Evolutionary conservation across 2,888 invertebrate genomes (phyloP).

Genomic region (Alloplasta piceator): DNA sequence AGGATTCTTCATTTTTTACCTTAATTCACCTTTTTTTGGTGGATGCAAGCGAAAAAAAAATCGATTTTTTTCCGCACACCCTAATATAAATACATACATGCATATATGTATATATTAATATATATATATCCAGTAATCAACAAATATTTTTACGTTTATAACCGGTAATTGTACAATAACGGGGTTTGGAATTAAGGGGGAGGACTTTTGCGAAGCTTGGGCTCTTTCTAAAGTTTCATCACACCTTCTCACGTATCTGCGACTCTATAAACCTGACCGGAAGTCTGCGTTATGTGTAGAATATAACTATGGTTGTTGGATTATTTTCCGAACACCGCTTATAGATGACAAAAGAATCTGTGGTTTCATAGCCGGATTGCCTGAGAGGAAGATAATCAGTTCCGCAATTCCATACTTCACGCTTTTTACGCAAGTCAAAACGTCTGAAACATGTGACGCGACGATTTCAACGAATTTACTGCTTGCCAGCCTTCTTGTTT

Average conservation of each 20-base stretch:
- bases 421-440: conserved; percentile 48
- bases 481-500: conserved; percentile 81
- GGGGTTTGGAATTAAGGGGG: conserved; percentile 14
- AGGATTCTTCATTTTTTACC: too few species aligned
- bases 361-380: conserved; percentile 51
- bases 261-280: conserved; percentile 58
- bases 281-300: conserved; percentile 56
- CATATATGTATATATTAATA: too few species aligned
- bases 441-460: conserved; percentile 44
- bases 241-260: conserved; percentile 30
- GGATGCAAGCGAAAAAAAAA: too few species aligned
- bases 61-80: too few species aligned
- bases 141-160: conserved; percentile 47
- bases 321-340: conserved; percentile 36
- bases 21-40: too few species aligned
- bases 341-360: conserved; percentile 46
- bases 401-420: conserved; percentile 37
- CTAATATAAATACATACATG: too few species aligned
- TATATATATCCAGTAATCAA: neutral
- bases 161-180: conserved; percentile 58
- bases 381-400: conserved; percentile 50
- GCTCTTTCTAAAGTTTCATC: neutral
- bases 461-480: conserved; percentile 71
- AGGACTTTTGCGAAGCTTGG: conserved; percentile 20
- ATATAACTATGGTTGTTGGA: conserved; percentile 42